Evolutionary conservation across 2,113 vertebrate genomes (phyloP).

Genomic region (Sakesphorus luctuosus): DNA sequence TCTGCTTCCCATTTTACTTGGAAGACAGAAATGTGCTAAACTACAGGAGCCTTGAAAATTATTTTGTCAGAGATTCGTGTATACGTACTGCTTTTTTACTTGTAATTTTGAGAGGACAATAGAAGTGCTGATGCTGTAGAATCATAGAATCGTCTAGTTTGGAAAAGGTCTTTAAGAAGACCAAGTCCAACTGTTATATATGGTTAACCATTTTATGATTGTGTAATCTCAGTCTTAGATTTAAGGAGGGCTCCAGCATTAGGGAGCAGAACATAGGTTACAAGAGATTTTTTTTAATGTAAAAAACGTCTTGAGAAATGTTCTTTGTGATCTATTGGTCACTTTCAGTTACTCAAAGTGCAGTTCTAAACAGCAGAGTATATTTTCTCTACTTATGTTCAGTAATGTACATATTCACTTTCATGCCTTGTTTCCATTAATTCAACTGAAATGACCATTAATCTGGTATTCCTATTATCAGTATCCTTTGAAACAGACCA

Average conservation of each 20-base stretch:
- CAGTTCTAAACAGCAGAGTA: not conserved
- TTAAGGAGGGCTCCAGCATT: not conserved
- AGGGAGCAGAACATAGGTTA: not conserved
- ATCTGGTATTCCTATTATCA: constrained; percentile 10
- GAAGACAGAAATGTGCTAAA: not conserved
- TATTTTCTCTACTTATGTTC: not conserved
- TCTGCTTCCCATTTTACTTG: not conserved
- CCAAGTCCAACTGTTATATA: not conserved
- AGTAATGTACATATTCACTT: not conserved
- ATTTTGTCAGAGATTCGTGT: not conserved
- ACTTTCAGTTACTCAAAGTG: not conserved
- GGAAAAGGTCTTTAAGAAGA: not conserved
- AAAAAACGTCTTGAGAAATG: not conserved
- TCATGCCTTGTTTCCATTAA: not conserved
- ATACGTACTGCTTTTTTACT: not conserved
- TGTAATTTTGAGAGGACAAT: not conserved
- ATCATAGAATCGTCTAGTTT: not conserved
- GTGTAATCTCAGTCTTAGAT: not conserved
- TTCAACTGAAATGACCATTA: not conserved
- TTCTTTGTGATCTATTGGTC: not conserved
- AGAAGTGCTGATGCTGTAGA: not conserved
- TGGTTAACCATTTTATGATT: not conserved
- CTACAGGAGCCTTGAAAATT: not conserved
- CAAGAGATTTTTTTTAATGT: not conserved
- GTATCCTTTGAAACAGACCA: constrained; percentile 3